Conservation (phyloP, 2,888 invertebrate genomes). For the Salpingus planirostris region DNA sequence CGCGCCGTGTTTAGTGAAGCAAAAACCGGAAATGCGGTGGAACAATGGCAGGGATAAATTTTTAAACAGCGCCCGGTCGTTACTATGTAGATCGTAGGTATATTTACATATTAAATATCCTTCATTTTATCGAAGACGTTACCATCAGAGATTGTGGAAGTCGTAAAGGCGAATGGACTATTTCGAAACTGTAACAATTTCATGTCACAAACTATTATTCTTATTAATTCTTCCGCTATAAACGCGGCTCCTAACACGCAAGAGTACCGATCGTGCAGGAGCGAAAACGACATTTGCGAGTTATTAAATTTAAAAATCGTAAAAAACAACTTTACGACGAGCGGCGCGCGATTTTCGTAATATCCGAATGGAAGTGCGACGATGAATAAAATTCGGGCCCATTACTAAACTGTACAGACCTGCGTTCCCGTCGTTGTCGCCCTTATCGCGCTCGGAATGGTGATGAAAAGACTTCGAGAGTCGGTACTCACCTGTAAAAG, state of each 20-base stretch:
- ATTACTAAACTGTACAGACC: too few species aligned
- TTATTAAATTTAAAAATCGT: too few species aligned
- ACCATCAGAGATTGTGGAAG: constrained; percentile 14
- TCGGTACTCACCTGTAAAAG: constrained; percentile 22
- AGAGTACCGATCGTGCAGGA: too few species aligned
- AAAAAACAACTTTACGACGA: too few species aligned
- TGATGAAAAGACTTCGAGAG: constrained; percentile 4
- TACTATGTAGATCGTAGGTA: constrained; percentile 27
- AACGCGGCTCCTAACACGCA: too few species aligned
- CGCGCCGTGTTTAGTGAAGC: constrained; percentile 10
- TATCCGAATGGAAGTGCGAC: too few species aligned
- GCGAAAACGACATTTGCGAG: too few species aligned
- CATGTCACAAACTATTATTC: constrained; percentile 15
- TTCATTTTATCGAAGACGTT: constrained; percentile 12
- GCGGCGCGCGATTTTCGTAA: too few species aligned
- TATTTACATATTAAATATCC: constrained; percentile 26
- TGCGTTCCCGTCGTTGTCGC: too few species aligned
- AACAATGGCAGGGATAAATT: constrained; percentile 18
- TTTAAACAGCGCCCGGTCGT: constrained; percentile 22
- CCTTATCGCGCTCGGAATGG: too few species aligned
- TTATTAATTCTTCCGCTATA: constrained; percentile 20
- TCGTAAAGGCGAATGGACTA: constrained; percentile 18
- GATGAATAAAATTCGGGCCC: too few species aligned
- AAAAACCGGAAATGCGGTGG: constrained; percentile 17
- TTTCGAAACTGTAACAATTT: constrained; percentile 11